Base-by-base conservation (phyloP, 2,888 invertebrate genomes). In the Campaea margaritaria region DNA sequence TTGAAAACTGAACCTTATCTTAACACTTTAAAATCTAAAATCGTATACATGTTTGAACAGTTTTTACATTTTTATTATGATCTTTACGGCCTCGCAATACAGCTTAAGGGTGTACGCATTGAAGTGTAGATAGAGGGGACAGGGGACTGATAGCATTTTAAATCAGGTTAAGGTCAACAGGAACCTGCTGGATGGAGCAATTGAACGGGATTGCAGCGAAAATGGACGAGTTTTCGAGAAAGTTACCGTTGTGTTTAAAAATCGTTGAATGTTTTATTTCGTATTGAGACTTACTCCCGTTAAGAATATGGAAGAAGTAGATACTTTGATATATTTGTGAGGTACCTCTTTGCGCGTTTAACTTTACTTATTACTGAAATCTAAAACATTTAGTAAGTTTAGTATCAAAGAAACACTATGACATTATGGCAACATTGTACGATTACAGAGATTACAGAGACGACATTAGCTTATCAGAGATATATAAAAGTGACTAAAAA, bases 91-190 rank as follows among this genome's bases (percentile, higher is more conserved):
- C 54, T 62, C 55, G 63, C 57, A 61, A 68, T 65, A 71, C 56
- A 64, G 67, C 52, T 60, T 58, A 67, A 46, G 64, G 57, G 56
- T 65, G 59, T 53, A 64, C 45, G 57, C 54, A 64, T 54, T 65
- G 57, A 57, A 56, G 64, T 43, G 44, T 58, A 50, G 58, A 62
- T 56, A 59, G 58, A 64, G 67, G 66, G 69, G 72, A 67, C 65
- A 54, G 34, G 63, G 62, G 76, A 78, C 82, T 86, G 86, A 88
- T 87, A 83, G 91, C 90, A 91, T 91, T 87, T 90, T 89, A 89
- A 89, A 91, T 87, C 85, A 89, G 89, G 90, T 90, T 89, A 91
- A 91, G 91, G 90, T 90, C 89, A 87, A 78, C 75, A 79, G 70
- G 73, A 75, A 73, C 68, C 65, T 58, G 65, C 62, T 69, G 42